These are phyloP conservation scores for Peromyscus attwateri DNA, from an alignment of 2,797 vertebrate genomes.

Conservation along the genomic window DNA sequence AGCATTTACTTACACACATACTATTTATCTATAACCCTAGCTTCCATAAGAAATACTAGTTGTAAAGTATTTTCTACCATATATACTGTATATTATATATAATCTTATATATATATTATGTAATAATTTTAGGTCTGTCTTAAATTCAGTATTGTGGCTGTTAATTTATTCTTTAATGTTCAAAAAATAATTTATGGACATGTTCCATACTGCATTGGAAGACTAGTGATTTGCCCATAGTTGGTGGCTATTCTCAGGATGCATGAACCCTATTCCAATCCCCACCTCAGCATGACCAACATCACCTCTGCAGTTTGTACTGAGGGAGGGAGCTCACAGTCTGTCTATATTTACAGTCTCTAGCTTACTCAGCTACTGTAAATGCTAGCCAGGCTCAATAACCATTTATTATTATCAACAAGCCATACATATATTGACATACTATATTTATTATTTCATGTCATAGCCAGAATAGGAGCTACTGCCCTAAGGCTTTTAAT, in stretches of 20 bases:
- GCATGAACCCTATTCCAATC: background rate
- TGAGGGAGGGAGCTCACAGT: background rate
- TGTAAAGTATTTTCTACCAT: background rate
- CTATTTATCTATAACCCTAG: background rate
- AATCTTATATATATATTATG: background rate
- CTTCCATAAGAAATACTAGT: background rate
- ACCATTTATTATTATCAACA: background rate
- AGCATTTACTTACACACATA: background rate
- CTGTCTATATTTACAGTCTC: background rate
- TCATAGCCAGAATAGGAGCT: background rate
- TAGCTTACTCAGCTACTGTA: background rate
- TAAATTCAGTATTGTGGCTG: background rate
- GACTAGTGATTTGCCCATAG: background rate
- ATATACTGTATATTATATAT: background rate
- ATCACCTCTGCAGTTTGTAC: background rate
- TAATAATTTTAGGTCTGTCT: background rate
- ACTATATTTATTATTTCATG: background rate
- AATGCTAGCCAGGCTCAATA: background rate
- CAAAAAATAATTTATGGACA: background rate
- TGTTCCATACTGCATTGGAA: background rate
- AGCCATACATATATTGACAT: background rate
- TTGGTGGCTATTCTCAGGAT: background rate
- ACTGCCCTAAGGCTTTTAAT: background rate
- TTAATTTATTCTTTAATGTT: conserved; percentile 5
- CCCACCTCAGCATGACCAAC: background rate